Base-by-base conservation (phyloP, 2,797 vertebrate species). In the Avahi laniger region DNA sequence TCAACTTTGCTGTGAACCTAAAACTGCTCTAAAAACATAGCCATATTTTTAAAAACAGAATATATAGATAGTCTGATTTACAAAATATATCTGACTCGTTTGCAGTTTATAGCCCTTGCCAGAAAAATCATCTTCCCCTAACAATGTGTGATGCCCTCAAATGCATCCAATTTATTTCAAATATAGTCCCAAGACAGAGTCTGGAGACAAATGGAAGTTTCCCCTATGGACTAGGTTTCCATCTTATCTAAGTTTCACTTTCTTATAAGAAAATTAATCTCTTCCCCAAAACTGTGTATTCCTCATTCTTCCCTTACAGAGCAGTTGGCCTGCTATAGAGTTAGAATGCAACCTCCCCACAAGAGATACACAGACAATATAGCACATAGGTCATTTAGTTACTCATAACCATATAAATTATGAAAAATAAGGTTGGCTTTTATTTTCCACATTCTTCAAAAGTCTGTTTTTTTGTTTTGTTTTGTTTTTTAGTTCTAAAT, bases 231-330 rank as follows among this genome's bases (percentile, higher is more conserved):
- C 46, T 67, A 48, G 70, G 86, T 91, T 96, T 94, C 79, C 3
- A 70, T 78, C 41, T 89, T 83, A 26, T 80, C 67, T 94, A 93
- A 43, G 92, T 90, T 96, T 97, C 76, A 61, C 22, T 95, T 95
- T 93, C 89, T 73, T 84, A 4, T 86, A 92, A 82, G 57, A 76
- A 26, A 93, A 73, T 65, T 63, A 35, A 46, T 50, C 38, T 50
- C 20, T 76, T 84, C 50, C 18, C 30, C 24, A 15, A 52, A 48
- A 14, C 48, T 35, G 2, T 30, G 8, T 38, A 28, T 12, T 52
- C 24, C 33, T 76, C 24, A 72, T 15, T 24, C 14, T 81, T 24
- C 14, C 17, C 15, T 65, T 69, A 22, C 2, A 52, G 17, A 30
- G 54, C 20, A 65, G 22, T 38, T 52, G 69, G 20, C 79, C 46